phyloP scores from a whole-genome alignment of 2,113 vertebrate species.

The Naja naja region DNA sequence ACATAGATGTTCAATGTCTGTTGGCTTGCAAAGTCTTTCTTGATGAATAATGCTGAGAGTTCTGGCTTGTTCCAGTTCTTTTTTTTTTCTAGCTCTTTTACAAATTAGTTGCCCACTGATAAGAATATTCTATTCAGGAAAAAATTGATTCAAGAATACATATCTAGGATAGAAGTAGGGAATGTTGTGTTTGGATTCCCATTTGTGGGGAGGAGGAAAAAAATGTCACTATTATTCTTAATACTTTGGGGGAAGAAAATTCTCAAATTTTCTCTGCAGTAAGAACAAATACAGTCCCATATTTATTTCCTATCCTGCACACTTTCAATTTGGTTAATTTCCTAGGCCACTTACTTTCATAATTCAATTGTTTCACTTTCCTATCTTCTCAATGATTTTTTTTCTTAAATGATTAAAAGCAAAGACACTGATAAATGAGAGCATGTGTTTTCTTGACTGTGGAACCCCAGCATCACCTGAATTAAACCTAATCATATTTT shows the following conservation, averaged over 20 bases:
- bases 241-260: slow-evolving; percentile 43
- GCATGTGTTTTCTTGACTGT: background rate
- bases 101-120: background rate
- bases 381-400: background rate
- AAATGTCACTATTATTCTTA: slow-evolving; percentile 15
- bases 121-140: background rate
- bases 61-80: background rate
- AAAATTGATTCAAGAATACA: background rate
- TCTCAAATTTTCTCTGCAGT: slow-evolving; percentile 22
- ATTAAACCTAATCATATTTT: background rate
- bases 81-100: background rate
- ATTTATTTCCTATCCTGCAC: slow-evolving; percentile 47
- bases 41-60: background rate
- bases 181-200: slow-evolving; percentile 2
- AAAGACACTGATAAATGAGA: slow-evolving; percentile 13
- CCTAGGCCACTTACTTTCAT: slow-evolving; percentile 22
- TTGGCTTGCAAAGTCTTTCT: background rate
- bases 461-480: slow-evolving; percentile 1
- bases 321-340: slow-evolving; percentile 40
- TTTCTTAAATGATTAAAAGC: slow-evolving; percentile 9
- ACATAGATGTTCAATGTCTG: background rate
- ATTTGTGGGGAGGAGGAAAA: background rate
- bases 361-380: slow-evolving; percentile 40
- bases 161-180: background rate
- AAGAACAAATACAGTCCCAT: slow-evolving; percentile 13